Percentiles rank a stretch among this genome's conserved stretches.
These are phyloP conservation scores for Batillaria attramentaria DNA, from an alignment of 1,140 invertebrate species.

Conservation along the genomic window DNA sequence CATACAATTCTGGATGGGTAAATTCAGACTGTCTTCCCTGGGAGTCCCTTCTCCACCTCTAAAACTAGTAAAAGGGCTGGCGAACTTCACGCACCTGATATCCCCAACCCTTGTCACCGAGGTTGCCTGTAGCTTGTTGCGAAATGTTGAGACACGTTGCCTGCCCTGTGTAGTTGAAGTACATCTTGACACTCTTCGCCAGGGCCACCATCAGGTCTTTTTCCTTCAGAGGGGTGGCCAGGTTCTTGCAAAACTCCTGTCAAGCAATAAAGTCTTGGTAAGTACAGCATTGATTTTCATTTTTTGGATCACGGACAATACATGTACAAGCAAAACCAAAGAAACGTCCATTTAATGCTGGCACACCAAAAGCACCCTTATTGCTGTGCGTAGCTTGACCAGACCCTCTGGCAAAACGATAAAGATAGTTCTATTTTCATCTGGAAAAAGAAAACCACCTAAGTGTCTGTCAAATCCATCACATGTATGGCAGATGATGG, in stretches of 20 bases:
- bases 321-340: too few relatives aligned
- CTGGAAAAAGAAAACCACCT: too few relatives aligned
- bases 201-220: conserved; percentile 77
- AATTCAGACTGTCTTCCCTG: too few relatives aligned
- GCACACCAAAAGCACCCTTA: not conserved
- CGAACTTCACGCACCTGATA: conserved; percentile 78
- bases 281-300: not conserved
- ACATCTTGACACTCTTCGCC: conserved; percentile 81
- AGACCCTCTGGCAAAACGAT: not conserved
- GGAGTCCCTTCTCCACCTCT: too few relatives aligned
- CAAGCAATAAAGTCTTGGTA: conserved; percentile 31
- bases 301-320: not conserved
- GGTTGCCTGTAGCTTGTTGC: conserved; percentile 64
- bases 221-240: conserved; percentile 73
- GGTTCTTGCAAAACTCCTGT: conserved; percentile 75
- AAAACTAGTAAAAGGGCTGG: too few relatives aligned
- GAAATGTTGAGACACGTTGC: conserved; percentile 58
- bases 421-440: too few relatives aligned
- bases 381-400: not conserved
- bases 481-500: too few relatives aligned
- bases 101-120: conserved; percentile 83
- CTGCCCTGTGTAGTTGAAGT: conserved; percentile 86
- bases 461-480: too few relatives aligned
- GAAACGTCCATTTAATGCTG: not conserved
- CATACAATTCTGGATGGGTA: too few relatives aligned